Base-by-base conservation (phyloP, 2,113 vertebrate species). In the Notarius lentiginosus region DNA sequence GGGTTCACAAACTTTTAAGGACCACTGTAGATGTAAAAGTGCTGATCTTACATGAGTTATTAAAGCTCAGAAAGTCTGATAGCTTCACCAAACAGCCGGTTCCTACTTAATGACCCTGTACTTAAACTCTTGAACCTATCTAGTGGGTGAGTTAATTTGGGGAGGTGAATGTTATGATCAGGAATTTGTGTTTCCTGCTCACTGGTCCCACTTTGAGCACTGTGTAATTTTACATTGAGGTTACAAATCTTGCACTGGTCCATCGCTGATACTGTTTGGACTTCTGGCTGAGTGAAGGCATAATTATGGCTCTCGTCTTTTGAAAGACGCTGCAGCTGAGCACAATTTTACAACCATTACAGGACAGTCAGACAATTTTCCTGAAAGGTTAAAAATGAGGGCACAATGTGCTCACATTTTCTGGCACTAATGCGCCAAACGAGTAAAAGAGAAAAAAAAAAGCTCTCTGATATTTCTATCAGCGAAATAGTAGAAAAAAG, bases 241-340 rank as follows among this genome's bases (percentile, higher is more conserved):
- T 41, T 61, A 79, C 41, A 53, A 80, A 56, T 24, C 60, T 66
- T 53, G 84, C 61, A 18, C 27, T 70, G 63, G 60, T 80, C 51
- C 51, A 55, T 47, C 18, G 11, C 76, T 70, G 76, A 60, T 53
- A 65, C 65, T 65, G 53, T 77, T 60, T 77, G 58, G 58, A 20
- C 18, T 58, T 7, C 20, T 41, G 66, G n/a, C n/a, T 34, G 65
- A 84, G 82, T 12, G 65, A 72, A 55, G 27, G 34, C 68, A 76
- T 76, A 84, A 76, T 84, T 56, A 61, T 4, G 34, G 12, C 51
- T 55, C 65, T 83, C 2, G n/a, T 53, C 68, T 56, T 60, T 60
- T 11, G 8, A 41, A 24, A 84, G 20, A 72, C 9, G 53, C 10
- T 5, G 53, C 82, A 84, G 51, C 82, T 34, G 82, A 84, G 49